These are phyloP conservation scores for Bellardia pandia DNA, from an alignment of 2,888 invertebrate species.

Conservation along the genomic window DNA sequence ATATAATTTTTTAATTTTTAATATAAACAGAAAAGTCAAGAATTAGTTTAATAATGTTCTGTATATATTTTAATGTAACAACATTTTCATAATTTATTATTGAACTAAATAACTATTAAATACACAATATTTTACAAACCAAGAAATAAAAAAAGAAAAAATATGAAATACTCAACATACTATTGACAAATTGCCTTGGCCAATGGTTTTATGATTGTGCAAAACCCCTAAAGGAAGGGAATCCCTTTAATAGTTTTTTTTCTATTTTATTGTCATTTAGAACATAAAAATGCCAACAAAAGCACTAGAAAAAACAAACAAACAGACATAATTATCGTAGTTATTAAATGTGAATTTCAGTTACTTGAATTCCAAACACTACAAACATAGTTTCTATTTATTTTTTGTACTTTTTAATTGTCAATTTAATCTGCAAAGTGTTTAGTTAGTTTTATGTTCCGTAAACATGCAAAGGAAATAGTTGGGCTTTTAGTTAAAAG, in stretches of 20 bases:
- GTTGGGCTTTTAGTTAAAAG: neutral
- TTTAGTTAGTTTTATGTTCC: slow-evolving; percentile 57
- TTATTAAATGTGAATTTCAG: slow-evolving; percentile 35
- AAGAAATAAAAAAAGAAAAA: neutral
- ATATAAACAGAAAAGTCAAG: no score
- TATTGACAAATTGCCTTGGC: neutral
- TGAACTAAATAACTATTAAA: neutral
- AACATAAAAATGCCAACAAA: slow-evolving; percentile 18
- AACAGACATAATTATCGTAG: slow-evolving; percentile 44
- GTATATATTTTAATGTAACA: no score
- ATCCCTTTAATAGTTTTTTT: neutral
- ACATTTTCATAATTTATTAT: neutral
- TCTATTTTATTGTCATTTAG: neutral
- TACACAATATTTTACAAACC: neutral
- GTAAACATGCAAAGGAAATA: slow-evolving; percentile 52
- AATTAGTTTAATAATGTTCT: no score
- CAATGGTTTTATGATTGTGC: neutral
- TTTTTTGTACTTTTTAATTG: slow-evolving; percentile 38
- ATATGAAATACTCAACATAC: neutral
- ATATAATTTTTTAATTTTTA: no score
- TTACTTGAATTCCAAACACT: slow-evolving; percentile 7
- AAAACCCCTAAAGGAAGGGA: neutral
- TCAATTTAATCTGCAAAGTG: slow-evolving; percentile 56
- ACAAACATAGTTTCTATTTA: neutral
- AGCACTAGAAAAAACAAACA: neutral